Base-by-base conservation (phyloP, 2,113 vertebrate genomes). In the Triplophysa dalaica region DNA sequence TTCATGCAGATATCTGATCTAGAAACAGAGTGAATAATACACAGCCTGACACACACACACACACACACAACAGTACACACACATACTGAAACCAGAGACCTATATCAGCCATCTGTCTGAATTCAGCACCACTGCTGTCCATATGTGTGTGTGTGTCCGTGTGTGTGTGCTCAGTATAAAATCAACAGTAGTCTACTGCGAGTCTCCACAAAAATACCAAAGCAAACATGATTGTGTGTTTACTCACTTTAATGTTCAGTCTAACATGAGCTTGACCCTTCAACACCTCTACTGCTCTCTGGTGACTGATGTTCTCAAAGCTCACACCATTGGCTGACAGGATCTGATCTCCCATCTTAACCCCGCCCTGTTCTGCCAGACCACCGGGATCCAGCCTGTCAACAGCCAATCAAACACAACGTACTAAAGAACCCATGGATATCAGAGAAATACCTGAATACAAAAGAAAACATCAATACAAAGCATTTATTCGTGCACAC, bases 331-430 rank as follows among this genome's bases (percentile, higher is more conserved):
- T 99, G 91, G 96, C 98, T 68, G 96, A 94, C 87, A 99, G 92
- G 88, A 99, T 96, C 88, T 98, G 97, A 93, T 99, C 97, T 1
- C 98, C 98, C 87, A 98, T 97, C 84, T 96, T 96, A 87, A 99
- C 96, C 67, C 98, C 97, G 0, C 96, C 95, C 87, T 94, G 95
- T 66, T 99, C 96, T 0, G 97, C 98, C 83, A 99, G 91, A 9
- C 98, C 97, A 0, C 97, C 96, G 0, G 94, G 96, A 86, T 99
- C 97, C 87, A 99, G 87, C 87, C 98, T 99, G 86, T 16, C 45
- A 81, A 22, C 70, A 70, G 78, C 45, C 52, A 87, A 72, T 79
- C 80, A 61, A n/a, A 79, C 63, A 43, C 54, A 48, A 54, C 63
- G 21, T 17, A 63, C 77, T 82, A 13, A 70, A 21, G 50, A 9